Base-by-base conservation (phyloP, 2,888 invertebrate genomes). In the Sphaerophoria rueppellii region DNA sequence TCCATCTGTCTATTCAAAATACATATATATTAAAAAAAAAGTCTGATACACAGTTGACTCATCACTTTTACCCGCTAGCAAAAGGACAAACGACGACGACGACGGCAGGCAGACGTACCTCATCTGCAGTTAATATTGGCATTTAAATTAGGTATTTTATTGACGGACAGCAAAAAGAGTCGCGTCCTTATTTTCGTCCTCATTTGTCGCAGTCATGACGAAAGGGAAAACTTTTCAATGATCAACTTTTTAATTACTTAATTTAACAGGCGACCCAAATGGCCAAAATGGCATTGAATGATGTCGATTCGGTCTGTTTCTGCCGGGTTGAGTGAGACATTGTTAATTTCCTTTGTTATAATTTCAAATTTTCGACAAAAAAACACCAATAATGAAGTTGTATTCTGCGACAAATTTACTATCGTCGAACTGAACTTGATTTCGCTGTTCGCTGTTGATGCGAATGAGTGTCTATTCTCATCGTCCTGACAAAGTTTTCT, bases 101-200 rank as follows among this genome's bases (percentile, higher is more conserved):
- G 24, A 24, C 24, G 24, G 40, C 67, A 24, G 40, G 16, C 14
- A n/a, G 58, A 55, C 67, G 60, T 67, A 75, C 71, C 72, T 80
- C 80, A 73, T 81, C 73, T 71, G 72, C 82, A 78, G 81, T 87
- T 87, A 88, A 88, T 89, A 89, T 90, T 89, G 90, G 88, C 89
- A 89, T 88, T 87, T 88, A 89, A 90, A 90, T 90, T 90, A 89
- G 88, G 82, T 83, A 80, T 80, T 75, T 83, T 80, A 83, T 83
- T 71, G 75, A 80, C 67, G 72, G 83, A 72, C 24, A 24, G 24
- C 24, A 24, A 83, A 79, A 34, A 63, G 40, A 57, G 60, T 63
- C 35, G 35, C 11, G 2, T n/a, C 16, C 7, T 16, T 24, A 6
- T 12, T 12, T 14, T 12, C 14, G 12, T 50, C 4, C 6, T 48